phyloP scores from a whole-genome alignment of 2,888 invertebrate genomes.

The Lepidochrysops patricia region DNA sequence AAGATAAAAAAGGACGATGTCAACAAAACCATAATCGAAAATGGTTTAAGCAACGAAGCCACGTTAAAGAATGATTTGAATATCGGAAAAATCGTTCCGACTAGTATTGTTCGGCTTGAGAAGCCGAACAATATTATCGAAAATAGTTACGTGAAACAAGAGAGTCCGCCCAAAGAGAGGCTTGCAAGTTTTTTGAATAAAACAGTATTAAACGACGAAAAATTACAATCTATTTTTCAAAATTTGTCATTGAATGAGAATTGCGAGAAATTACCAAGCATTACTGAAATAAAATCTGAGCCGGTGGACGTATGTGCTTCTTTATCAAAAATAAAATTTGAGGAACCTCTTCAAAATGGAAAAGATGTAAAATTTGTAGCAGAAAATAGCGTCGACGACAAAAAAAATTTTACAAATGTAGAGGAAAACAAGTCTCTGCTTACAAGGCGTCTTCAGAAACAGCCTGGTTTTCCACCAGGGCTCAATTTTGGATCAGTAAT shows the following conservation, averaged over 20 bases:
- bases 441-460: constrained; percentile 50
- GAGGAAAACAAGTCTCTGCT: constrained; percentile 38
- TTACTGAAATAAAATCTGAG: constrained; percentile 28
- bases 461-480: constrained; percentile 47
- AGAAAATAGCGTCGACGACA: constrained; percentile 2
- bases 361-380: neutral
- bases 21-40: neutral
- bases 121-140: neutral
- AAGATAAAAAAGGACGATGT: neutral
- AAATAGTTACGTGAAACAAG: constrained; percentile 29
- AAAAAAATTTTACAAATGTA: constrained; percentile 21
- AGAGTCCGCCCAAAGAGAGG: constrained; percentile 63
- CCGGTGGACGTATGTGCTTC: constrained; percentile 33
- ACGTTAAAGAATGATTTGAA: neutral
- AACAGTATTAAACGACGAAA: constrained; percentile 60
- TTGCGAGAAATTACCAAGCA: constrained; percentile 28
- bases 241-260: constrained; percentile 54
- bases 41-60: neutral
- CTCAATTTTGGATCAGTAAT: constrained; percentile 64
- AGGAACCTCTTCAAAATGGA: constrained; percentile 24
- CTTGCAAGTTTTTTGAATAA: constrained; percentile 62
- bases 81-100: neutral
- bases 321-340: constrained; percentile 37
- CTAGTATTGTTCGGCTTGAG: too few species aligned
- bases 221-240: constrained; percentile 61